Percentiles rank a stretch among this genome's conserved stretches.
Evolutionary conservation across 2,888 invertebrate species (phyloP).

Genomic region (Chromoteleia sp.): DNA sequence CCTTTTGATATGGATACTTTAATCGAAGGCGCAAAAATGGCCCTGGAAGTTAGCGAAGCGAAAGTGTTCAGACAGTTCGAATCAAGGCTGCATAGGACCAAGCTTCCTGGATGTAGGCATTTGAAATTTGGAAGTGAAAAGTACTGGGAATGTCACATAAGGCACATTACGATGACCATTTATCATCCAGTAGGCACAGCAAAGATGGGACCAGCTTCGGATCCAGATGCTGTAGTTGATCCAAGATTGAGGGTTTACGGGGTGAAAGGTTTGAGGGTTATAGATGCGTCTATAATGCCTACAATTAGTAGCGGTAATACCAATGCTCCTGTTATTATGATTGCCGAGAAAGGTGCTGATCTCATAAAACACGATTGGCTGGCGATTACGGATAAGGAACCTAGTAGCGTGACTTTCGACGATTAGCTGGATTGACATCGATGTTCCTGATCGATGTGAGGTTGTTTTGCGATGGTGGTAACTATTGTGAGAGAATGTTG

Average conservation of each 20-base stretch:
- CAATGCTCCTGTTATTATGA: slow-evolving; percentile 96
- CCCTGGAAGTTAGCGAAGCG: slow-evolving; percentile 89
- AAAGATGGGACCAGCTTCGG: slow-evolving; percentile 94
- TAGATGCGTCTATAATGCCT: slow-evolving; percentile 96
- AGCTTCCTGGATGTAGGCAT: slow-evolving; percentile 92
- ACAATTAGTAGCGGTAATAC: slow-evolving; percentile 94
- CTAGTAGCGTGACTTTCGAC: slow-evolving; percentile 60
- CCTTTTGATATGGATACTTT: slow-evolving; percentile 91
- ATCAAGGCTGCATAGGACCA: slow-evolving; percentile 90
- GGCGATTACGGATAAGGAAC: slow-evolving; percentile 72
- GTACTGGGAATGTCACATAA: slow-evolving; percentile 94
- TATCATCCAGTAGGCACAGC: slow-evolving; percentile 95
- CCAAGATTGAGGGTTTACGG: slow-evolving; percentile 92
- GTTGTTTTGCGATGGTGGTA: slow-evolving; percentile 24
- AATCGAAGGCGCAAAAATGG: slow-evolving; percentile 94
- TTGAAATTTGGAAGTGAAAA: slow-evolving; percentile 90
- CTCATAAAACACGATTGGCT: slow-evolving; percentile 94
- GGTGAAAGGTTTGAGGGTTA: slow-evolving; percentile 91
- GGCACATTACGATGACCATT: slow-evolving; percentile 95
- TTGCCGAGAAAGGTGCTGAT: slow-evolving; percentile 95
- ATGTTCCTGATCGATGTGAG: slow-evolving; percentile 58
- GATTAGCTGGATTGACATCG: slow-evolving; percentile 49
- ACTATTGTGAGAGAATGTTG: slow-evolving; percentile 32
- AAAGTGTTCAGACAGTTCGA: slow-evolving; percentile 93
- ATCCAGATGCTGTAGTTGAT: slow-evolving; percentile 93